A percentile compares a stretch with the other conserved stretches of the same genome.
These are phyloP conservation scores for Tipula confusa DNA, from an alignment of 2,888 invertebrate species.

Conservation along the genomic window DNA sequence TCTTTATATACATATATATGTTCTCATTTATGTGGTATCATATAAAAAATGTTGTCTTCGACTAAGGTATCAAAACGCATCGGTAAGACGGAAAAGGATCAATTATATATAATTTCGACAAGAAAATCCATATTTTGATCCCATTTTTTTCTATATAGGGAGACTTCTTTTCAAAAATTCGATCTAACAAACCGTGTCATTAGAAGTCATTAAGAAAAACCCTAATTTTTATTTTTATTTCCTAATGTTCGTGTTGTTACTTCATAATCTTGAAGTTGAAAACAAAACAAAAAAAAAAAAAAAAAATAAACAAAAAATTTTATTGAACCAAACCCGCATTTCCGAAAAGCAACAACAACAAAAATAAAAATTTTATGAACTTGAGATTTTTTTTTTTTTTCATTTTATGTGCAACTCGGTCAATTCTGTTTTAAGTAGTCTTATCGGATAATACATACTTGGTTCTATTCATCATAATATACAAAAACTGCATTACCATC, in stretches of 20 bases:
- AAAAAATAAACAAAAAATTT: slow-evolving; percentile 20
- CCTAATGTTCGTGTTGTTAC: slow-evolving; percentile 28
- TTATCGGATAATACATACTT: neutral
- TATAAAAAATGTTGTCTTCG: neutral
- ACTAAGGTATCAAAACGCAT: neutral
- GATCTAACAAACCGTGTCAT: slow-evolving; percentile 26
- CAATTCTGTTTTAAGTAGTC: neutral
- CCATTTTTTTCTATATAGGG: neutral
- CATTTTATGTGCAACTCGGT: neutral
- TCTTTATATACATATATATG: neutral
- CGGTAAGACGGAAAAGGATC: neutral
- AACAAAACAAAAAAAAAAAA: too few species aligned
- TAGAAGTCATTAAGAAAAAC: slow-evolving; percentile 28
- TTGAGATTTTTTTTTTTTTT: slow-evolving; percentile 21
- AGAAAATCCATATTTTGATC: slow-evolving; percentile 17
- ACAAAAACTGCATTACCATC: neutral
- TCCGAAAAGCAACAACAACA: neutral
- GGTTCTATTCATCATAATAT: neutral
- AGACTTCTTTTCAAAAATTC: neutral
- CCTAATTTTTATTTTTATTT: slow-evolving; percentile 27
- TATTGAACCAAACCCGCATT: slow-evolving; percentile 28
- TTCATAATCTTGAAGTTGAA: too few species aligned
- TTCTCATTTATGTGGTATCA: neutral
- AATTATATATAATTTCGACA: neutral
- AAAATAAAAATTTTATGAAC: too few species aligned